Evolutionary conservation across 2,888 invertebrate genomes (phyloP).

Genomic region (Anticlea derivata): DNA sequence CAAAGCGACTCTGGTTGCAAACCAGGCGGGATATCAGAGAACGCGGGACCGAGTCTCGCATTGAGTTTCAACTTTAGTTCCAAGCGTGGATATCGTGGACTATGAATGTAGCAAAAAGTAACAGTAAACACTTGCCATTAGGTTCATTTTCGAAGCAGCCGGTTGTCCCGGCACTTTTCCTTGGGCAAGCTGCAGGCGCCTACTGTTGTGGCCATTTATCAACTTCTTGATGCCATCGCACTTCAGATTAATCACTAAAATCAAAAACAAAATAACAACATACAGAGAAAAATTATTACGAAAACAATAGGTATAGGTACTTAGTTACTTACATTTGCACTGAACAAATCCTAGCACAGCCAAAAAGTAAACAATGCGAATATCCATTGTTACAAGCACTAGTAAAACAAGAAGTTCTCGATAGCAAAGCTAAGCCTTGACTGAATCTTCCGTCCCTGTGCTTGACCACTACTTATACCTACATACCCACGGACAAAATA

Average conservation of each 20-base stretch:
- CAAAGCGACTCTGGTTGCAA: too few relatives aligned
- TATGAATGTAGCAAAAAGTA: too few relatives aligned
- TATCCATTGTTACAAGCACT: constrained; percentile 50
- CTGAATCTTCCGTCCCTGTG: constrained; percentile 36
- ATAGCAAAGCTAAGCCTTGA: constrained; percentile 22
- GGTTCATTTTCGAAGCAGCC: constrained; percentile 50
- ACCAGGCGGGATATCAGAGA: too few relatives aligned
- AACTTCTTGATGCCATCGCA: constrained; percentile 44
- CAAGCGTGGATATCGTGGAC: too few relatives aligned
- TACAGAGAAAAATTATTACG: too few relatives aligned
- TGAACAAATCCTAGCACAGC: constrained; percentile 37
- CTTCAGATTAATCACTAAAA: constrained; percentile 46
- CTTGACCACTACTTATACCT: constrained; percentile 30
- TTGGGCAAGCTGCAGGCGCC: constrained; percentile 42
- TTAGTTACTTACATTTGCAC: constrained; percentile 28
- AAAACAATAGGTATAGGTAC: too few relatives aligned
- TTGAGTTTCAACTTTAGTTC: too few relatives aligned
- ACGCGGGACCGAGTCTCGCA: too few relatives aligned
- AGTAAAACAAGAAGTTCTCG: constrained; percentile 18
- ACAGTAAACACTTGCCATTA: constrained; percentile 39
- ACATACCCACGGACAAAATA: constrained; percentile 37
- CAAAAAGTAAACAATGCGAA: constrained; percentile 50
- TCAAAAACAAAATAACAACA: constrained; percentile 7
- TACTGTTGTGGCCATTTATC: constrained; percentile 51
- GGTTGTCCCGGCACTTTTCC: constrained; percentile 49